These are phyloP conservation scores for Euclidia mi DNA, from an alignment of 2,888 invertebrate species.

Conservation along the genomic window DNA sequence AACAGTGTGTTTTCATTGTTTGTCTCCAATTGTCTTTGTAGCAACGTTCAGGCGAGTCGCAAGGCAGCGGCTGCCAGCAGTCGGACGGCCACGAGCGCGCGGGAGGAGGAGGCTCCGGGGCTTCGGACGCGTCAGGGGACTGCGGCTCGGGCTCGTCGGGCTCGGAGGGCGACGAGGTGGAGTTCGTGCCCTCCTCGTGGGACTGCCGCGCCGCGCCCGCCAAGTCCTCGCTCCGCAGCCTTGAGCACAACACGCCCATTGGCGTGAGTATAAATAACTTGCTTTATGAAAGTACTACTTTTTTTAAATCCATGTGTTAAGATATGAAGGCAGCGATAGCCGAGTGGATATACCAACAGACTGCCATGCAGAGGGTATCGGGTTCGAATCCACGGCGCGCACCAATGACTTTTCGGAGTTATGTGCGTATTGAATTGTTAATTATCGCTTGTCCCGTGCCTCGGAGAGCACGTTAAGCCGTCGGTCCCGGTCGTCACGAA, in stretches of 20 bases:
- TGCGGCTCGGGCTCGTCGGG: slow-evolving; percentile 83
- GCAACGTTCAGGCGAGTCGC: slow-evolving; percentile 65
- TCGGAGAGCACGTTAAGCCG: too few species aligned
- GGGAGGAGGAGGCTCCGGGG: slow-evolving; percentile 54
- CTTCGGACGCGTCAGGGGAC: slow-evolving; percentile 66
- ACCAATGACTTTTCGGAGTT: too few species aligned
- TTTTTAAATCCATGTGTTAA: too few species aligned
- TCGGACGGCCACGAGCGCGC: slow-evolving; percentile 43
- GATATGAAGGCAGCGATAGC: too few species aligned
- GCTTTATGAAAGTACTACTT: too few species aligned
- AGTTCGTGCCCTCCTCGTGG: slow-evolving; percentile 95
- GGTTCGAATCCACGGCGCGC: too few species aligned
- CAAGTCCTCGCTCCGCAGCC: slow-evolving; percentile 91
- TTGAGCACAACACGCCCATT: slow-evolving; percentile 76
- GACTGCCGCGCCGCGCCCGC: slow-evolving; percentile 94
- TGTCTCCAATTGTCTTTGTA: slow-evolving; percentile 32
- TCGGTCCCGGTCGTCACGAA: too few species aligned
- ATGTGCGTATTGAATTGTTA: too few species aligned
- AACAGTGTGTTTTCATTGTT: too few species aligned
- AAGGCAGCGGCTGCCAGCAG: slow-evolving; percentile 60
- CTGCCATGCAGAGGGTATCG: too few species aligned
- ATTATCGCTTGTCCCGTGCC: too few species aligned
- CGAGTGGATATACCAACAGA: too few species aligned
- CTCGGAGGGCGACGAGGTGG: slow-evolving; percentile 91
- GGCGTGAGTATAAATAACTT: slow-evolving; percentile 40